Base-by-base conservation (phyloP, 2,113 vertebrate species). In the Melanocharis versteri region DNA sequence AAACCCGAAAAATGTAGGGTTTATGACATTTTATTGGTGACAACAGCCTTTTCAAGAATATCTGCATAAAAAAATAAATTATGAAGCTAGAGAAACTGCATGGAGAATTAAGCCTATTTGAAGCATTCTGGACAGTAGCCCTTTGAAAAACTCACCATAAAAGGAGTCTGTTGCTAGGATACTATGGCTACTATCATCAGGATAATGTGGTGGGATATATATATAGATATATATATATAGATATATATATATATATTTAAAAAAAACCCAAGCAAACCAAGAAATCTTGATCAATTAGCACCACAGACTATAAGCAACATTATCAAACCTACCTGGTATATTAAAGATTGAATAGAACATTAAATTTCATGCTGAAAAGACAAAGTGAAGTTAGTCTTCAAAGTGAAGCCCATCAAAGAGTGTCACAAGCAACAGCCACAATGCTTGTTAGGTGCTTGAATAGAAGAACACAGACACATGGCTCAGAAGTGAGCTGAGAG, bases 101-200 rank as follows among this genome's bases (percentile, higher is more conserved):
- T 33, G 23, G 37, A 83, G 60, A 89, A 83, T 80, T 85, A 95
- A 83, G 42, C 21, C 37, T 82, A 57, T 94, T 89, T 83, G 68
- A 85, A 87, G 15, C 27, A 47, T 77, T 72, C 48, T 58, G 75
- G 87, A 86, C 90, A 86, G 15, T 44, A 65, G 50, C 14, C 42
- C n/a, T 84, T 88, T 85, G 82, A 83, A 83, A 93, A 93, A 86
- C 22, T 76, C 54, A 54, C 47, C 0, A 0, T 53, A 73, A 91
- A 93, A 77, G 15, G 50, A 62, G 62, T 21, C 7, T 58, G 62
- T 96, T 95, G 89, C 95, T 95, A 95, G 44, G 94, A 90, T 77
- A 96, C 70, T 42, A 12, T 70, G 81, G 28, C 24, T 58, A 61
- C 35, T 77, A 45, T 47, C 82, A 83, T 85, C 78, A 77, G 50